Conservation (phyloP, 1,140 invertebrate species). For the Drosophila equinoxialis region DNA sequence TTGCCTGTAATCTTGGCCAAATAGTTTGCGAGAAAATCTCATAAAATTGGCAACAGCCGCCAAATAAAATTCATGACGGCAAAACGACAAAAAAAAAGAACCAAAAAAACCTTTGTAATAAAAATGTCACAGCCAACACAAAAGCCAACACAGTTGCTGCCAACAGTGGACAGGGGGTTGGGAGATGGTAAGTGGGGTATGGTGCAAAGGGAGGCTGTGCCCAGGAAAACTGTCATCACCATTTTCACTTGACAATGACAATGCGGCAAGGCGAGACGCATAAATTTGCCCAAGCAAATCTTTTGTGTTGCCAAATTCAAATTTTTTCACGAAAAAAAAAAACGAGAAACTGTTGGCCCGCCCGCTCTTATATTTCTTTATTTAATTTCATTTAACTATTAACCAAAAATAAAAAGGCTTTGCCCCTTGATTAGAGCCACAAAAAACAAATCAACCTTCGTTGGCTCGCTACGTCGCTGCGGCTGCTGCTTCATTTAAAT, state of each 20-base stretch:
- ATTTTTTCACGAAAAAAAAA: constrained; percentile 37
- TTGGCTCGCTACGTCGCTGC: constrained; percentile 26
- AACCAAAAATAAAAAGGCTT: constrained; percentile 78
- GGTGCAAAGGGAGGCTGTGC: not conserved
- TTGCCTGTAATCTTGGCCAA: constrained; percentile 61
- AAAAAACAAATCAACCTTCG: constrained; percentile 71
- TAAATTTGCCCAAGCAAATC: constrained; percentile 64
- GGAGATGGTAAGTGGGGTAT: not conserved
- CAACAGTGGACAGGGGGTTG: not conserved
- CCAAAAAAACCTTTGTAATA: constrained; percentile 63
- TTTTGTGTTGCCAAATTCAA: constrained; percentile 62
- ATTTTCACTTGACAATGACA: constrained; percentile 66
- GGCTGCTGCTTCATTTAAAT: constrained; percentile 44
- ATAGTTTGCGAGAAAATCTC: constrained; percentile 62
- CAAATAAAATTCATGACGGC: constrained; percentile 74
- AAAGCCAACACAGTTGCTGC: constrained; percentile 43
- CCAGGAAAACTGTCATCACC: constrained; percentile 64
- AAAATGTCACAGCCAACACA: constrained; percentile 68
- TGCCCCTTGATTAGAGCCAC: constrained; percentile 72
- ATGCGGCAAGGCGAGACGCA: constrained; percentile 63
- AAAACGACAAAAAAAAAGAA: constrained; percentile 1
- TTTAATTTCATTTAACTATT: constrained; percentile 77
- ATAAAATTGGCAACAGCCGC: constrained; percentile 67
- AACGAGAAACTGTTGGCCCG: constrained; percentile 62
- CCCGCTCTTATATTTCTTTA: not conserved